Base-by-base conservation (phyloP, 2,797 vertebrate genomes). In the Muraenolepis orangiensis region DNA sequence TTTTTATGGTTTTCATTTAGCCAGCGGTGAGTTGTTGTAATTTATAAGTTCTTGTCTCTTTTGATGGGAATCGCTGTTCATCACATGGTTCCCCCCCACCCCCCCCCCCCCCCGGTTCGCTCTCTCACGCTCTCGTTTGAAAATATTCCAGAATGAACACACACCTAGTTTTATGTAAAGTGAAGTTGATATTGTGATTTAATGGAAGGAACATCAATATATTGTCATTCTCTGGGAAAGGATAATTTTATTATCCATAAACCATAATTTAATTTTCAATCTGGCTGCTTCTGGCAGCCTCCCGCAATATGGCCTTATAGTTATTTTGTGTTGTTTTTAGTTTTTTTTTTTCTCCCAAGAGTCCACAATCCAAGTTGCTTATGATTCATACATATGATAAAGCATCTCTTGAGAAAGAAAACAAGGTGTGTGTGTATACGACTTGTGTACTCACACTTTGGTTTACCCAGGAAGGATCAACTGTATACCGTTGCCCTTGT, bases 11-110 rank as follows among this genome's bases (percentile, higher is more conserved):
- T 32, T 69, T 72, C 26, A 76, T 73, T 78, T 83, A 78, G 75
- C 32, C 81, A 87, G 84, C 80, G 82, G 81, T 90, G 87, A 77
- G 40, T 88, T 87, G 73, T 90, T 88, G 83, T 90, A 91, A 90
- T 90, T 88, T 90, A 92, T 91, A 91, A 83, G 86, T 82, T 88
- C n/a, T 86, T 81, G 76, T 85, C 77, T 85, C 84, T 80, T 82
- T 88, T 83, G 84, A 88, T 87, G 84, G 91, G 87, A 10, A 88
- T 85, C 86, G 81, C 84, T 85, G 78, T 89, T 81, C n/a, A 64
- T 23, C n/a, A 4, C n/a, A 26, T 61, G 61, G 85, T 83, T n/a
- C 7, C 57, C 23, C 40, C 42, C 18, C 18, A n/a, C 18, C 40
- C 40, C 2, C 36, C 38, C 14, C 16, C 42, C 14, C 20, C 14